Evolutionary conservation across 2,888 invertebrate genomes (phyloP).

Genomic region (Diadromus collaris): DNA sequence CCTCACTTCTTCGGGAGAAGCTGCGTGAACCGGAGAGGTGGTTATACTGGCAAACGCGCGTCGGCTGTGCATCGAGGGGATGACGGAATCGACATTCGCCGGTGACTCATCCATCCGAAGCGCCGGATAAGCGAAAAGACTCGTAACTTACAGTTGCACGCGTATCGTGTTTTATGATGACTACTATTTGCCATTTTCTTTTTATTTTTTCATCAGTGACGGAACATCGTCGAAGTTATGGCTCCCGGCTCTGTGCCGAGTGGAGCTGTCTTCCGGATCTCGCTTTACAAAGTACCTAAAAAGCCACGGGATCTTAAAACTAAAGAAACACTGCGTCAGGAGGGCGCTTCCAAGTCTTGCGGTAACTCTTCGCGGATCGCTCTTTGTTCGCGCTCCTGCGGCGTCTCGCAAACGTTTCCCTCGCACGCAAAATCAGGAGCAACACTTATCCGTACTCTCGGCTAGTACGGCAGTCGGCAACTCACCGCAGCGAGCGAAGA

Average conservation of each 20-base stretch:
- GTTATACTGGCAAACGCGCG: background rate
- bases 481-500: constrained; percentile 28
- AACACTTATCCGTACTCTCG: constrained; percentile 50
- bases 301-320: background rate
- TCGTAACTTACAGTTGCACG: no score
- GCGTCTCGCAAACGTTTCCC: constrained; percentile 25
- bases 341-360: constrained; percentile 11
- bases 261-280: background rate
- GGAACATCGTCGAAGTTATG: background rate
- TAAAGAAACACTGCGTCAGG: background rate
- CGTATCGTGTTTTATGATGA: background rate
- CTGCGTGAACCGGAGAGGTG: constrained; percentile 15
- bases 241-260: background rate
- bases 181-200: background rate
- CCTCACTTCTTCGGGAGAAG: constrained; percentile 17
- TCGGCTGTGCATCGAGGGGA: background rate
- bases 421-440: constrained; percentile 2
- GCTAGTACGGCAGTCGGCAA: constrained; percentile 42
- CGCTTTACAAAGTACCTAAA: background rate
- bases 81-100: background rate
- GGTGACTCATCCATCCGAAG: constrained; percentile 3
- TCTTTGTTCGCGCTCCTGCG: constrained; percentile 42
- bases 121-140: background rate
- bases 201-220: background rate
- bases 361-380: constrained; percentile 30